Conservation (phyloP, 2,888 invertebrate genomes). For the Chaetogeoica ovagalla region DNA sequence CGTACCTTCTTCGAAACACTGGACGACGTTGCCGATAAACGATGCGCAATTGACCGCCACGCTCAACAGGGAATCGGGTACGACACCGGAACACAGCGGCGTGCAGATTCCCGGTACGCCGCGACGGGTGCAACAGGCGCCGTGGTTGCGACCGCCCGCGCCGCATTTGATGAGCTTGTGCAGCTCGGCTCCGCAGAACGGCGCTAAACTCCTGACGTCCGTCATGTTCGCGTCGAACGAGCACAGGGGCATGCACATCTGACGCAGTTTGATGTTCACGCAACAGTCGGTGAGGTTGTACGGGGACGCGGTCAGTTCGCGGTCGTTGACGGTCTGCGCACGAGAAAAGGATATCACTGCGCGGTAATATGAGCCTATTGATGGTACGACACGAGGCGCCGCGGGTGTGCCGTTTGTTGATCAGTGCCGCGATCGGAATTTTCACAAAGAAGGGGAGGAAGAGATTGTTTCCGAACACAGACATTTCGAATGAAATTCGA, state of each 20-base stretch:
- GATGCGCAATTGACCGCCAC: slow-evolving; percentile 73
- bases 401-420: too few relatives aligned
- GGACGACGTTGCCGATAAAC: slow-evolving; percentile 80
- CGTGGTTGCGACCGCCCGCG: slow-evolving; percentile 74
- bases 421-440: too few relatives aligned
- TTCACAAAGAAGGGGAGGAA: too few relatives aligned
- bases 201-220: slow-evolving; percentile 73
- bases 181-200: slow-evolving; percentile 76
- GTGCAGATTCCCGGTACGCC: slow-evolving; percentile 73
- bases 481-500: too few relatives aligned
- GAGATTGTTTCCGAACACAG: too few relatives aligned
- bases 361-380: too few relatives aligned
- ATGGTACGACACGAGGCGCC: too few relatives aligned
- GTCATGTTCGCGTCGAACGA: slow-evolving; percentile 81
- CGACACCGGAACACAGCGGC: slow-evolving; percentile 73
- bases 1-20: slow-evolving; percentile 82
- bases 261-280: slow-evolving; percentile 69
- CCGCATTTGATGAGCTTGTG: slow-evolving; percentile 70
- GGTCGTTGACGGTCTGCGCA: slow-evolving; percentile 65
- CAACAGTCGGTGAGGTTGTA: slow-evolving; percentile 84
- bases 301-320: slow-evolving; percentile 65
- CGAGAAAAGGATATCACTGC: neutral
- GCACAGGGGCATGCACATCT: slow-evolving; percentile 76
- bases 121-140: slow-evolving; percentile 72
- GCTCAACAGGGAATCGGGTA: slow-evolving; percentile 65